Evolutionary conservation across 2,113 vertebrate genomes (phyloP).

Genomic region (Physeter macrocephalus): DNA sequence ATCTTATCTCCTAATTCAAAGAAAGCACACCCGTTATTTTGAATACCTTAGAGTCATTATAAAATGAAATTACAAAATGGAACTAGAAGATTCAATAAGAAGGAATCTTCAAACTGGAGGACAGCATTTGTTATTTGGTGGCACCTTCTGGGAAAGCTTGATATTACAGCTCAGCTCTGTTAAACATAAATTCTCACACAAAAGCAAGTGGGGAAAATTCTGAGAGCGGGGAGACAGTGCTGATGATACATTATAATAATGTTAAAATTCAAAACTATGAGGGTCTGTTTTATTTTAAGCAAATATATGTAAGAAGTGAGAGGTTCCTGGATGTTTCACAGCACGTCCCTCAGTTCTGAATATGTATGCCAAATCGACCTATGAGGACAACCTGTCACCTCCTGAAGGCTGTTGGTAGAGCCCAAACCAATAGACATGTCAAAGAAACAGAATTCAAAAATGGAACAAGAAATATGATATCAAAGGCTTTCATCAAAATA

Average conservation of each 20-base stretch:
- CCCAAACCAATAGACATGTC: background rate
- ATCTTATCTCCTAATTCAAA: constrained; percentile 19
- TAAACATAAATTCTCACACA: constrained; percentile 31
- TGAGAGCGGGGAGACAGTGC: background rate
- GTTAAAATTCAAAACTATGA: background rate
- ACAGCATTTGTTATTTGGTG: constrained; percentile 61
- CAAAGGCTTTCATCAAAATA: background rate
- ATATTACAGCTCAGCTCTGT: constrained; percentile 59
- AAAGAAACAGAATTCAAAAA: background rate
- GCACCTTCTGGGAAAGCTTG: constrained; percentile 62
- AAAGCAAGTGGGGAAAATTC: background rate
- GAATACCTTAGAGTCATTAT: background rate
- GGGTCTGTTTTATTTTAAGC: background rate
- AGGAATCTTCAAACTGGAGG: background rate
- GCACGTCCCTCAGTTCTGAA: background rate
- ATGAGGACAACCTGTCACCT: background rate
- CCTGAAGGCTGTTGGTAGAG: background rate
- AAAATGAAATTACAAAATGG: constrained; percentile 31
- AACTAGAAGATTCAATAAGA: background rate
- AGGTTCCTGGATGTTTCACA: background rate
- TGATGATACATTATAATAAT: background rate
- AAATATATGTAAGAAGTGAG: background rate
- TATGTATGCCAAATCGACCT: background rate
- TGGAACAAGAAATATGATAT: background rate
- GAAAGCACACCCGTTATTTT: background rate